phyloP scores from a whole-genome alignment of 2,113 vertebrate genomes.

The Ceyx margarethae region DNA sequence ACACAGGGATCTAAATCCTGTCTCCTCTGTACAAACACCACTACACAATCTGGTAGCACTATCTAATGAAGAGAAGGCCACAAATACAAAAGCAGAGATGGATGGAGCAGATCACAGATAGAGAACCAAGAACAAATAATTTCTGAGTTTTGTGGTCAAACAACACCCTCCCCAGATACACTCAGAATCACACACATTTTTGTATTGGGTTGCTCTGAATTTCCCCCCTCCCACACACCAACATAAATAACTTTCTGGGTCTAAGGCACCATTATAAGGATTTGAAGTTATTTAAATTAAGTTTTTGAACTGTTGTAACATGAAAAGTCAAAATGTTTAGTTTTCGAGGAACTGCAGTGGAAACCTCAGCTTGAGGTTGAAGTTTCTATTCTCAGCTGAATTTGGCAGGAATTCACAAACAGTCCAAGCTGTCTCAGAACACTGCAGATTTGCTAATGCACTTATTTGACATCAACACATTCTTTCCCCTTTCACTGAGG shows the following conservation, averaged over 20 bases:
- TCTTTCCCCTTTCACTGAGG: neutral
- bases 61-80: neutral
- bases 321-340: neutral
- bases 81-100: neutral
- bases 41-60: neutral
- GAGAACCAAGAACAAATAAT: neutral
- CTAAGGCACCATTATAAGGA: neutral
- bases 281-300: neutral
- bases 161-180: accelerated
- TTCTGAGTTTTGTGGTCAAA: neutral
- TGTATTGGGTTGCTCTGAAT: neutral
- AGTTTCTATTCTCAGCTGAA: neutral
- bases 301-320: neutral
- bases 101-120: neutral
- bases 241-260: neutral
- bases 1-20: accelerated
- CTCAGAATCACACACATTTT: neutral
- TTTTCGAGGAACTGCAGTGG: neutral
- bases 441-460: neutral
- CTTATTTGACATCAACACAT: neutral
- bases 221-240: neutral
- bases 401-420: neutral
- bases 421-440: neutral
- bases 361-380: neutral
- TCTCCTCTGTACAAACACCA: neutral